These are phyloP conservation scores for Ethmia dodecea DNA, from an alignment of 2,888 invertebrate species.

Conservation along the genomic window DNA sequence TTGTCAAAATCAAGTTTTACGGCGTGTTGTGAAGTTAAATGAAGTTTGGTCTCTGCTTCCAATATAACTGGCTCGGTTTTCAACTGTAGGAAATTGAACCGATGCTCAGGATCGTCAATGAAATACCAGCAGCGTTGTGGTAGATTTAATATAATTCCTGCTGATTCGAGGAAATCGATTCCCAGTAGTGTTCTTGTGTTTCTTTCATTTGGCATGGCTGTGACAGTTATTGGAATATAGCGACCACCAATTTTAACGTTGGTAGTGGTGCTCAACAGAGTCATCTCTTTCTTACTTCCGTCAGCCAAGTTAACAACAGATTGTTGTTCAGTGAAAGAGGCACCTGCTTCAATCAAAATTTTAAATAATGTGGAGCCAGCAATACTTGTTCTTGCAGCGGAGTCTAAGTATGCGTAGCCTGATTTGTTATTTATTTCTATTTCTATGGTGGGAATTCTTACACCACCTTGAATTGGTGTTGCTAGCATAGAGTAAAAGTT, in stretches of 20 bases:
- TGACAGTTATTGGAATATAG: conserved; percentile 6
- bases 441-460: conserved; percentile 16
- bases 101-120: not conserved
- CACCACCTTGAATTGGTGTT: conserved; percentile 2
- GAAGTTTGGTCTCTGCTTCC: no score
- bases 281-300: conserved; percentile 9
- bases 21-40: no score
- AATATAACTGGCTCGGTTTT: no score
- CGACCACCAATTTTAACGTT: conserved; percentile 10
- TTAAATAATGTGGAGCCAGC: conserved; percentile 13
- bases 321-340: conserved; percentile 1
- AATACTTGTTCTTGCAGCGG: conserved; percentile 20
- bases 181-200: conserved; percentile 1
- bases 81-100: not conserved
- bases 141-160: not conserved
- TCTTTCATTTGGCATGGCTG: conserved; percentile 5
- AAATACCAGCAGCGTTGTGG: not conserved
- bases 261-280: conserved; percentile 6
- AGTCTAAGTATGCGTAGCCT: conserved; percentile 17
- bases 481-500: not conserved
- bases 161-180: not conserved
- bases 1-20: not conserved
- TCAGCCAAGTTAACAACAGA: conserved; percentile 13
- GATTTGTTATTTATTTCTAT: conserved; percentile 7
- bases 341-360: conserved; percentile 7